Evolutionary conservation across 2,113 vertebrate species (phyloP), one percentile per base, ranked within the genome.

Genomic region (Microtus richardsoni): DNA sequence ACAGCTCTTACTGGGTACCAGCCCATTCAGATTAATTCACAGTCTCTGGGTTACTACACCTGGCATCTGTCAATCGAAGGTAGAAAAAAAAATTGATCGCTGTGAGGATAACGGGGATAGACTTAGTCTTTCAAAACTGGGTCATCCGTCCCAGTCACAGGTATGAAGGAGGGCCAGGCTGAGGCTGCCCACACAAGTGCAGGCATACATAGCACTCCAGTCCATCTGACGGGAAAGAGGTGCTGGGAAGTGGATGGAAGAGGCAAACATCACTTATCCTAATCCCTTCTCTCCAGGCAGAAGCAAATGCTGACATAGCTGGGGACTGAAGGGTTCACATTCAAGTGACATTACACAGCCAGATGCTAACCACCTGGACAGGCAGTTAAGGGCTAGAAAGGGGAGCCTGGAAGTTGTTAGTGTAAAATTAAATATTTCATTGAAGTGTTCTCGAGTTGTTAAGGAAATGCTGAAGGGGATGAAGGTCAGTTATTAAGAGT

Each of bases 21-120:
- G 33, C 13, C 84, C 78, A 44, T 93, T 87, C 47, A 54, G 82
- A 90, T 52, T 39, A n/a, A 66, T 66, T 80, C 52, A 86, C 89
- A 64, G 64, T 58, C 95, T 60, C 5, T 28, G 49, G 28, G n/a
- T 30, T 78, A 62, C 36, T 71, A 89, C 64, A 70, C 79, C 73
- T 30, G 28, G 52, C 21, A 88, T 73, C 71, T 68, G 90, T 88
- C 74, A 88, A 89, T 86, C 89, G 85, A 84, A 87, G 75, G 58
- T 36, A 78, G 93, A 60, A 71, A 96, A 96, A 95, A 86, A 24
- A 88, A 91, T 33, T 78, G n/a, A 88, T 77, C 52, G 13, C 36
- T 10, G 58, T 24, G 58, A 64, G 84, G 82, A 71, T 30, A 49
- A 54, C 52, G 21, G 36, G 64, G 62, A 47, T 4, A 41, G 39